Evolutionary conservation across 2,797 vertebrate genomes (phyloP), one percentile per base, ranked within the genome.

Genomic region (Channa striata): DNA sequence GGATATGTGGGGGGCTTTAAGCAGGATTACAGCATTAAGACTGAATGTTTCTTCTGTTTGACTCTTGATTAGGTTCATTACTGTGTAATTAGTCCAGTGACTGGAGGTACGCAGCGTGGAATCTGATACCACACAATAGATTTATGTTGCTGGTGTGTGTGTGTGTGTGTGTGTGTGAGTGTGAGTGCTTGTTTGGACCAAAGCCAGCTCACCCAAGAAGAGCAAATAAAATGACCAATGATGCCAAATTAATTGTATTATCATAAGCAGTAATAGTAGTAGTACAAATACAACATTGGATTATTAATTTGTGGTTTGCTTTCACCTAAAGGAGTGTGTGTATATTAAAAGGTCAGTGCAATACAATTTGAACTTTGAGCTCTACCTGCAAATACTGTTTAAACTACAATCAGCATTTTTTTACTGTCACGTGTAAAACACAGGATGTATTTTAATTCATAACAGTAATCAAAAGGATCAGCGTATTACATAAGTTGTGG

Each of bases 21-120:
- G 73, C 73, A 77, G 89, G 76, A 85, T 90, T 86, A 87, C 75
- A 80, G 60, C 85, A 78, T 72, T 68, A 52, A 11, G 50, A 46
- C 56, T 77, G 62, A 86, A 86, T 78, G 82, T 72, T 82, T 74
- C 77, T 76, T 64, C 80, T 84, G 77, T 87, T 74, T 72, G 62
- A 72, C 80, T 82, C 84, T 81, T 88, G 82, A 89, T 87, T 83
- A 76, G 82, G 77, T 84, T 88, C 82, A 89, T 92, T 91, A 90
- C 50, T 67, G 71, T 48, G 61, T 81, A 83, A 92, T 91, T 88
- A 90, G 72, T 56, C 63, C 68, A 37, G 5, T 53, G 77, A 85
- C 65, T 76, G 57, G 51, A 73, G 36, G 60, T 16, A 16, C 64
- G 51, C 5, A 25, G 34, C 19, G 1, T 37, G 82, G 66, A 87